These are phyloP conservation scores for Portevinia maculata DNA, from an alignment of 2,888 invertebrate species.

Conservation along the genomic window DNA sequence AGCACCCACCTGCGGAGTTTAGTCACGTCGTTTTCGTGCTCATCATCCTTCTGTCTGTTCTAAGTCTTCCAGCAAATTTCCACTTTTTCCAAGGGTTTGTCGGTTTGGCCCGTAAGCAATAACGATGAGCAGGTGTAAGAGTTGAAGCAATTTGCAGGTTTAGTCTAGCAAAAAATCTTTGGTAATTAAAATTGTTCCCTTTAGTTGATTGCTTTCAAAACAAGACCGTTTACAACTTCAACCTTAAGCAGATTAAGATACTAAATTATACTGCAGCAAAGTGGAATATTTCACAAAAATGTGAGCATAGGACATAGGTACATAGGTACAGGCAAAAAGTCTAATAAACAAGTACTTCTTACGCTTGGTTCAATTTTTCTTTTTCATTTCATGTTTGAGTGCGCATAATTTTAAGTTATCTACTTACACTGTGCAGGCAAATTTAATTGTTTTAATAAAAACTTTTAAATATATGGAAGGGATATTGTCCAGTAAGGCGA, in stretches of 20 bases:
- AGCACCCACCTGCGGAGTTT: slow-evolving; percentile 25
- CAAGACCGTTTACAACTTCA: slow-evolving; percentile 29
- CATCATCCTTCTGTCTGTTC: neutral
- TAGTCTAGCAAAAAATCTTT: slow-evolving; percentile 76
- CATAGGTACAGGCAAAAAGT: no score
- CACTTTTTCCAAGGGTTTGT: neutral
- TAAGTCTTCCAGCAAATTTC: slow-evolving; percentile 10
- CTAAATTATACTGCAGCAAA: slow-evolving; percentile 29
- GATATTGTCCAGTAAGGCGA: no score
- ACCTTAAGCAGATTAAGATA: slow-evolving; percentile 49
- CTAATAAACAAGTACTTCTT: no score
- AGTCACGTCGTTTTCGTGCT: slow-evolving; percentile 35
- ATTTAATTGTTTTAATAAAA: no score
- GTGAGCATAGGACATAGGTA: no score
- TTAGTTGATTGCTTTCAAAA: slow-evolving; percentile 63
- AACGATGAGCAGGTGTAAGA: neutral
- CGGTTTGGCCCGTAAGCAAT: neutral
- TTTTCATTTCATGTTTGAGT: no score
- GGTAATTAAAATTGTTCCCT: slow-evolving; percentile 73
- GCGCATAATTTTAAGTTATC: no score
- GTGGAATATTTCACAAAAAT: slow-evolving; percentile 21
- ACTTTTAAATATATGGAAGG: no score
- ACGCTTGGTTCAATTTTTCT: no score
- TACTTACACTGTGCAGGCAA: no score
- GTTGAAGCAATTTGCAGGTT: slow-evolving; percentile 76